These are phyloP conservation scores for Tenualosa thibaudeaui DNA, from an alignment of 2,797 vertebrate genomes.

Conservation along the genomic window DNA sequence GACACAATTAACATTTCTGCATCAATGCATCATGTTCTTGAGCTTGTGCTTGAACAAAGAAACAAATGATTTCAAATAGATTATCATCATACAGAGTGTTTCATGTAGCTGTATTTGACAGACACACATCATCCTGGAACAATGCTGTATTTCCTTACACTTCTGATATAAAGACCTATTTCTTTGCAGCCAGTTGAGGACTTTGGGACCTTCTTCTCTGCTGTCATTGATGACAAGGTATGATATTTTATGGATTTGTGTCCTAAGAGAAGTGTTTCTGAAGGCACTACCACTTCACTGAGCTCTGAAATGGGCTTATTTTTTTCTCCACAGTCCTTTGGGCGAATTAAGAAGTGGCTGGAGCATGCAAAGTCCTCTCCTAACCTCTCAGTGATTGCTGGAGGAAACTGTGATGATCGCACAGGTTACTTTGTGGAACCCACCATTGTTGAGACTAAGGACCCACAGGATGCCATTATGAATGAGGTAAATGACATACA, in stretches of 20 bases:
- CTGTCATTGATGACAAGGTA: constrained; percentile 93
- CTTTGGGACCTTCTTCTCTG: constrained; percentile 87
- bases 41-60: too few species aligned
- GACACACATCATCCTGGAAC: background rate
- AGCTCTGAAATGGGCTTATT: background rate
- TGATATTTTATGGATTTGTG: constrained; percentile 7
- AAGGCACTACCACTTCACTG: background rate
- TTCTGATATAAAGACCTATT: background rate
- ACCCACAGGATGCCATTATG: constrained; percentile 88
- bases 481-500: constrained; percentile 72
- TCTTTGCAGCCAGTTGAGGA: constrained; percentile 83
- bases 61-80: too few species aligned
- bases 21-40: too few species aligned
- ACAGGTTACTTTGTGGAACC: constrained; percentile 90
- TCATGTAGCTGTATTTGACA: background rate
- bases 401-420: constrained; percentile 78
- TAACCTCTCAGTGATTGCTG: constrained; percentile 81
- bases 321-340: constrained; percentile 75
- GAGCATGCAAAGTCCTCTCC: constrained; percentile 77
- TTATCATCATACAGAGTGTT: too few species aligned
- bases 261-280: background rate
- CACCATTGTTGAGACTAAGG: constrained; percentile 84
- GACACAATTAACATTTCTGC: too few species aligned
- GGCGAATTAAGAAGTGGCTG: constrained; percentile 83
- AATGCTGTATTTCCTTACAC: background rate